Conservation (phyloP, 2,113 vertebrate species). For the Sander vitreus region DNA sequence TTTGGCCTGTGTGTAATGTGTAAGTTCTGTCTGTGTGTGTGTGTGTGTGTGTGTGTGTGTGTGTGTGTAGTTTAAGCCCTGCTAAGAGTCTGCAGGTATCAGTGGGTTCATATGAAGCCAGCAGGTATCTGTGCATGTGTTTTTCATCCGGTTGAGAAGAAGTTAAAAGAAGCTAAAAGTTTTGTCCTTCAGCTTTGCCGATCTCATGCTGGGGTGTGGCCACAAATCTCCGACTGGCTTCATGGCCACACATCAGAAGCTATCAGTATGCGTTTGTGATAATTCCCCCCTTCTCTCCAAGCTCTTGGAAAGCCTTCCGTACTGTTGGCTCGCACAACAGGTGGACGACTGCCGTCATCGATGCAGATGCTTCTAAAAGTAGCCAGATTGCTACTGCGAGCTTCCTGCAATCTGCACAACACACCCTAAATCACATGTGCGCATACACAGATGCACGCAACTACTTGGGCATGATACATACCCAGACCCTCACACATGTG, state of each 20-base stretch:
- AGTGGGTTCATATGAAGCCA: not conserved
- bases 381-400: conserved; percentile 50
- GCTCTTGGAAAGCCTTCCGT: conserved; percentile 55
- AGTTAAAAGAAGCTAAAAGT: conserved; percentile 41
- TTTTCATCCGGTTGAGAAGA: conserved; percentile 18
- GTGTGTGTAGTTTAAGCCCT: not conserved
- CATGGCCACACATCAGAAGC: conserved; percentile 65
- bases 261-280: conserved; percentile 51
- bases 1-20: conserved; percentile 15
- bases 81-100: conserved; percentile 8
- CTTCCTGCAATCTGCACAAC: conserved; percentile 38
- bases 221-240: conserved; percentile 44
- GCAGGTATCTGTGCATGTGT: not conserved
- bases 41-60: not conserved
- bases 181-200: conserved; percentile 18
- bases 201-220: conserved; percentile 40
- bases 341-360: conserved; percentile 48
- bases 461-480: not conserved
- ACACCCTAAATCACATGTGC: conserved; percentile 12
- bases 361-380: conserved; percentile 61
- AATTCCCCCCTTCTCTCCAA: conserved; percentile 31
- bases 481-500: not conserved
- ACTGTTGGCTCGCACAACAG: conserved; percentile 55
- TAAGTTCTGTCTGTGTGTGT: not conserved
- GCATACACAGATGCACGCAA: not conserved